Base-by-base conservation (phyloP, 2,888 invertebrate genomes). In the Parasteatoda lunata region DNA sequence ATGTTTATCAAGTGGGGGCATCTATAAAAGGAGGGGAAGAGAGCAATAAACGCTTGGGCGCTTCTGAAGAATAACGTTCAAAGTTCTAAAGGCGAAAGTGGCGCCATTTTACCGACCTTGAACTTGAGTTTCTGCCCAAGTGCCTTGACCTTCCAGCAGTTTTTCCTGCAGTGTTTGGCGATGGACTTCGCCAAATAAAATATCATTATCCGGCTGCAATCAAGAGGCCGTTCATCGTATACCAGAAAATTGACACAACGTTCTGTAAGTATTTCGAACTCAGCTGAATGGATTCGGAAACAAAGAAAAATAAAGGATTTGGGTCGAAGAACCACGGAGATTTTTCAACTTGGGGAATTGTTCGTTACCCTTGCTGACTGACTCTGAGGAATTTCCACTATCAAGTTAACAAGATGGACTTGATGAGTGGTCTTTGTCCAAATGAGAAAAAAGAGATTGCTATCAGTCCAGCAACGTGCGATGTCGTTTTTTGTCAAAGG, bases 21-120 rank as follows among this genome's bases (percentile, higher is more conserved):
- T 59, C 9, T 59, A 59, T 59, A 59, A 13, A 59, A n/a, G 59
- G 59, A n/a, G 9, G 48, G 48, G 49, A 48, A 48, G 11, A 30
- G 68, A 15, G 68, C 68, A 15, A 49, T 48, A 48, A 70, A 70
- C 70, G 70, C 70, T 70, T 48, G 13, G 70, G 48, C 48, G 70
- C 70, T 47, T 49, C 49, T 49, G 13, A 70, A 70, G 70, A 70
- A 70, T 70, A 47, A 59, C 59, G 59, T 59, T n/a, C 59, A n/a
- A 59, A 70, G 49, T 49, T 70, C 70, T 49, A 45, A n/a, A 49
- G 70, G n/a, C n/a, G 70, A 70, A 70, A 70, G 70, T 70, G 70
- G 6, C 9, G 47, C 49, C 7, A 5, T 49, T 49, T 70, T 70
- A 49, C 59, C 59, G 59, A 59, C 59, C 59, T 59, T 59, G 59